These are phyloP conservation scores for Solea solea DNA, from an alignment of 2,113 vertebrate species.

Conservation along the genomic window DNA sequence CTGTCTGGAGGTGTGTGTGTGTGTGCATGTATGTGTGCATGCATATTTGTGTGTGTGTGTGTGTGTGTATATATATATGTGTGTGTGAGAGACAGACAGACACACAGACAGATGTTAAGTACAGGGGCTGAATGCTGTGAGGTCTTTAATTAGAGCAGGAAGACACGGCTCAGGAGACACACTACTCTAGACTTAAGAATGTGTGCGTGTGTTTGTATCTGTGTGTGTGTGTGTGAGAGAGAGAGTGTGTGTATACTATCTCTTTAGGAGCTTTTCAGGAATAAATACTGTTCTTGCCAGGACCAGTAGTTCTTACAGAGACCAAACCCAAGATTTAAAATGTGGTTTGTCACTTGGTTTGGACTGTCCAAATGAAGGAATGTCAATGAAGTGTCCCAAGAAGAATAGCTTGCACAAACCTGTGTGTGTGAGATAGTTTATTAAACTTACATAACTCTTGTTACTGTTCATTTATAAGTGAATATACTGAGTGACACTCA, in stretches of 20 bases:
- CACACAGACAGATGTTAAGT: conserved; percentile 67
- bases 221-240: background rate
- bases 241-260: background rate
- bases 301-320: background rate
- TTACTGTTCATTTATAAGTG: conserved; percentile 12
- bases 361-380: too few relatives aligned
- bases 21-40: conserved; percentile 13
- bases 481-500: conserved; percentile 27
- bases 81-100: background rate
- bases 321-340: background rate
- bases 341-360: too few relatives aligned
- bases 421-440: background rate
- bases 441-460: conserved; percentile 5
- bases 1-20: conserved; percentile 45
- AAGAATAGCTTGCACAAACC: too few relatives aligned
- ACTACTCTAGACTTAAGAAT: conserved; percentile 57
- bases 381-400: too few relatives aligned
- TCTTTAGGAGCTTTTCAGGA: too few relatives aligned
- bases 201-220: too few relatives aligned
- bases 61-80: conserved; percentile 26
- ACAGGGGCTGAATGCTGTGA: conserved; percentile 70
- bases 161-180: conserved; percentile 70
- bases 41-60: conserved; percentile 28
- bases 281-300: too few relatives aligned
- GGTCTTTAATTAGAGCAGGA: conserved; percentile 84